Conservation (phyloP, 2,888 invertebrate species). For the Aphrophora alni region DNA sequence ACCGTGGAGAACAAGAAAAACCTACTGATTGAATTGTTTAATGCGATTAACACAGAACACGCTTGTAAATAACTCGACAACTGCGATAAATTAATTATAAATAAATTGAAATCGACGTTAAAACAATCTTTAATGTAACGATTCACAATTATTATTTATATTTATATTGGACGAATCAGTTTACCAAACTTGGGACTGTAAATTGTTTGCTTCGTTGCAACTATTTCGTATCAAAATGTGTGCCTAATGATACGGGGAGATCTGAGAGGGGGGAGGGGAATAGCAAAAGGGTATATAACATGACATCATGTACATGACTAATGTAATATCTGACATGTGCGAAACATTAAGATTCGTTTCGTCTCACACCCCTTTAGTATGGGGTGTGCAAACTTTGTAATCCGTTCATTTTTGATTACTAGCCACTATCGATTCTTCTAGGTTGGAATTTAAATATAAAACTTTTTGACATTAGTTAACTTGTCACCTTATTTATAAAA, state of each 20-base stretch:
- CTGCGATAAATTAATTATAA: too few relatives aligned
- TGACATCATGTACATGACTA: slow-evolving; percentile 31
- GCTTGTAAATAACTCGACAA: too few relatives aligned
- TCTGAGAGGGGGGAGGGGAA: slow-evolving; percentile 2
- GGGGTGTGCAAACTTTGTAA: slow-evolving; percentile 4
- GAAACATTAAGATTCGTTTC: slow-evolving; percentile 31
- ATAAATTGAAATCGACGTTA: too few relatives aligned
- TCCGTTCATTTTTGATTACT: neutral
- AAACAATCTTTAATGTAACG: too few relatives aligned
- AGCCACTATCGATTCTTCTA: neutral
- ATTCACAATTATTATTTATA: too few relatives aligned
- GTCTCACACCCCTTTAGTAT: neutral
- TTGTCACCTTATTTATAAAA: too few relatives aligned
- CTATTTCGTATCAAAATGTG: neutral
- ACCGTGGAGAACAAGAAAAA: too few relatives aligned
- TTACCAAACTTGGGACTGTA: neutral
- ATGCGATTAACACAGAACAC: too few relatives aligned
- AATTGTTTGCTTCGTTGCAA: neutral
- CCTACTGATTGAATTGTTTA: too few relatives aligned
- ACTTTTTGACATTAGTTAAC: too few relatives aligned
- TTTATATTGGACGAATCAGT: neutral
- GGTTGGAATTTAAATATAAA: too few relatives aligned
- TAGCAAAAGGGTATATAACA: neutral
- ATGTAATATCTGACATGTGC: slow-evolving; percentile 37
- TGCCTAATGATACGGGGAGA: slow-evolving; percentile 29